These are phyloP conservation scores for Ophion ventricosus DNA, from an alignment of 2,888 invertebrate species.

Conservation along the genomic window DNA sequence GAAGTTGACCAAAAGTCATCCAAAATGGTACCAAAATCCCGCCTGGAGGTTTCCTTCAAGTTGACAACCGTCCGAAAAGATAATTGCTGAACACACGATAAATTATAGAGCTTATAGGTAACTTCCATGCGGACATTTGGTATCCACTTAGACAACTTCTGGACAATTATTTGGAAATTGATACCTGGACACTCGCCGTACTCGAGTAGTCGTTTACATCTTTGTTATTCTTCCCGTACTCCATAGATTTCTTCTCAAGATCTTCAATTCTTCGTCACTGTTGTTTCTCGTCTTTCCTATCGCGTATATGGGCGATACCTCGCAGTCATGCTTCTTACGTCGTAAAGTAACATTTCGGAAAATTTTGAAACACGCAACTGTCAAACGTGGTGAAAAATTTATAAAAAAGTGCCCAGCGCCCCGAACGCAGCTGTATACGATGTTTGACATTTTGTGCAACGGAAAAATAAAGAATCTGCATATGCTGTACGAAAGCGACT, in stretches of 20 bases:
- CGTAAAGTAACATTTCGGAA: constrained; percentile 4
- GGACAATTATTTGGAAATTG: no score
- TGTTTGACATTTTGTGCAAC: background rate
- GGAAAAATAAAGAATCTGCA: background rate
- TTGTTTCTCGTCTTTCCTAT: background rate
- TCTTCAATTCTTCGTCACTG: background rate
- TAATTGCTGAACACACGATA: no score
- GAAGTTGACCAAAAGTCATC: no score
- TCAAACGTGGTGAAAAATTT: background rate
- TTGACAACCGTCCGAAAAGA: no score
- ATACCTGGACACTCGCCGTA: background rate
- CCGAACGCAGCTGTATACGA: background rate
- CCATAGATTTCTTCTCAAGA: constrained; percentile 28
- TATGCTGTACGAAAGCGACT: background rate
- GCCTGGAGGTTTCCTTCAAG: no score
- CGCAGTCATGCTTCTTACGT: background rate
- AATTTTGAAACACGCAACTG: constrained; percentile 2
- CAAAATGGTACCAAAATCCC: no score
- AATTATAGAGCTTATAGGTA: no score
- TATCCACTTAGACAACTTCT: no score
- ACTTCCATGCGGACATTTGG: no score
- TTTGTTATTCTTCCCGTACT: constrained; percentile 2
- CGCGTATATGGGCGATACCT: background rate
- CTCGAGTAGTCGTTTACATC: background rate
- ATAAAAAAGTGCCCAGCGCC: background rate